Base-by-base conservation (phyloP, 2,113 vertebrate genomes). In the Dasyurus viverrinus region DNA sequence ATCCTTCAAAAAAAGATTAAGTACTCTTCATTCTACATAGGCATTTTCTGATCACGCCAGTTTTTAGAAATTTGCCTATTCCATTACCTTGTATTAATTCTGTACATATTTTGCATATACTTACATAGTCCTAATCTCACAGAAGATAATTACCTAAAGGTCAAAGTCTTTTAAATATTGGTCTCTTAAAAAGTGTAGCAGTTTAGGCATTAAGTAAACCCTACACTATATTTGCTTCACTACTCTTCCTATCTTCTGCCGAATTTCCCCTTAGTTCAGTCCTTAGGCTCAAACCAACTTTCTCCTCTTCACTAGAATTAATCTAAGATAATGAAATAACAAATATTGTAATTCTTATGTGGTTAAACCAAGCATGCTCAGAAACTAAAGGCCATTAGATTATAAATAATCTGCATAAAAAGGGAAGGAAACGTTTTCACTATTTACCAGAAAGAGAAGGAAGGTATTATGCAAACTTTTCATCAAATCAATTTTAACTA, bases 251-350 rank as follows among this genome's bases (percentile, higher is more conserved):
- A 36, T 50, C 19, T 26, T 90, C 42, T 47, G 60, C 1, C 42
- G 16, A 42, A 84, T 60, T 90, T 91, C n/a, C 52, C 92, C 7
- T 93, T 42, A 27, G 10, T 9, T 91, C 76, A 53, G 55, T 26
- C 46, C 24, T 54, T 89, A 27, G 24, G 19, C 10, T 92, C 46
- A 53, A 89, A 76, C 23, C 47, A 90, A 90, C 42, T 93, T 93
- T 93, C 36, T 11, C 90, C 0, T 55, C 93, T 48, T 89, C 94
- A 96, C 6, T 30, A 50, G 94, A 54, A 89, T 91, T 60, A 24
- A 12, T 91, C 92, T 84, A 23, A 19, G 19, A 42, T 42, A 42
- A 36, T 91, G 47, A 91, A 95, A 91, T 47, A 7, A 7, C 47
- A 90, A 52, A 90, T 27, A 26, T 5, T 50, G 47, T 12, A 50